Conservation (phyloP, 2,888 invertebrate species). For the Dichetophora obliterata region DNA sequence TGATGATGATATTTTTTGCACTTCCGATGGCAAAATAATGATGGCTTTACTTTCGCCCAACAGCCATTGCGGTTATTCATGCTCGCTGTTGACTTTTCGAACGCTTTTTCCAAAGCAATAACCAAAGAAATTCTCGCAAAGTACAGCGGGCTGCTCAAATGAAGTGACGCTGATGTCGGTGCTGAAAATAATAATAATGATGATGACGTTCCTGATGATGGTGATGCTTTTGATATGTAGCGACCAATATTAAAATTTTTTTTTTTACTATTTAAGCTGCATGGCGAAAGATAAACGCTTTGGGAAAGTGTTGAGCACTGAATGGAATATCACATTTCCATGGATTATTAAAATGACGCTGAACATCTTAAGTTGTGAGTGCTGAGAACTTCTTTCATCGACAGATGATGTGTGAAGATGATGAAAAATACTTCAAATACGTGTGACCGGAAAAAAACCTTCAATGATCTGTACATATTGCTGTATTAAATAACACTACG, state of each 20-base stretch:
- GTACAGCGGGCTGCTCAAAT: background rate
- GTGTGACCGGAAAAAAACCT: too few relatives aligned
- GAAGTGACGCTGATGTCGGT: background rate
- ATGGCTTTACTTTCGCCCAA: background rate
- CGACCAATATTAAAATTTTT: constrained; percentile 10
- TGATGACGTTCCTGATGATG: background rate
- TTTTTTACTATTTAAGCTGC: background rate
- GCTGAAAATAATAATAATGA: background rate
- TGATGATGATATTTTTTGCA: constrained; percentile 12
- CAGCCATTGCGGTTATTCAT: constrained; percentile 7
- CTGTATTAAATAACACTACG: too few relatives aligned
- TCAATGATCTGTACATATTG: too few relatives aligned
- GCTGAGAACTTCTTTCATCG: too few relatives aligned
- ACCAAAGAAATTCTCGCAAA: background rate
- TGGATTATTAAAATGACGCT: too few relatives aligned
- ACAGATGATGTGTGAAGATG: too few relatives aligned
- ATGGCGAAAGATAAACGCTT: constrained; percentile 4
- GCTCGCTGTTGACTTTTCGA: background rate
- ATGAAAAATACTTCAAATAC: too few relatives aligned
- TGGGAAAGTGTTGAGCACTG: too few relatives aligned
- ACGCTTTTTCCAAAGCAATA: too few relatives aligned
- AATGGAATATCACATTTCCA: too few relatives aligned
- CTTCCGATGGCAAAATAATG: constrained; percentile 24
- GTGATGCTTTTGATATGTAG: constrained; percentile 2
- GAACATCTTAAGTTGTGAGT: too few relatives aligned